Conservation (phyloP, 37 sponge, comb jelly and placozoan genomes). For the Geodia barretti region DNA sequence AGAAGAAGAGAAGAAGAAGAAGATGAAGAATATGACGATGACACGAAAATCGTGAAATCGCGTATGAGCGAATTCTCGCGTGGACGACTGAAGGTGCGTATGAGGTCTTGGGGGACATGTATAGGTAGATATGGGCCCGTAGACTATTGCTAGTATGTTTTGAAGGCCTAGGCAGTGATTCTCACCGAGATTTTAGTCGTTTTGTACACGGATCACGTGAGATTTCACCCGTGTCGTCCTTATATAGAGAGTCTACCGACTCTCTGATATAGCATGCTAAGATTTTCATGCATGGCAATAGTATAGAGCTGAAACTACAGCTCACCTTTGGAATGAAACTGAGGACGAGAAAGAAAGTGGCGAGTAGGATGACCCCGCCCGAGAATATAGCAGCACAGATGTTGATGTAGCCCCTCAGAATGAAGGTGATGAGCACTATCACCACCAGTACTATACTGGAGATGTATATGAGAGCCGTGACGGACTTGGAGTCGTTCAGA, state of each 20-base stretch:
- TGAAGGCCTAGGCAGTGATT: too few species aligned
- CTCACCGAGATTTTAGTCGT: background rate
- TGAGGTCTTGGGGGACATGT: too few species aligned
- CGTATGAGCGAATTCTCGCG: too few species aligned
- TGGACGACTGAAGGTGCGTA: too few species aligned
- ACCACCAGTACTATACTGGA: slow-evolving; percentile 17
- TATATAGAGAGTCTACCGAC: background rate
- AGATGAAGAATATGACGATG: too few species aligned
- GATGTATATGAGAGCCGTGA: slow-evolving; percentile 43
- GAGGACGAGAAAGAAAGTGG: slow-evolving; percentile 22
- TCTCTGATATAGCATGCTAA: too few species aligned
- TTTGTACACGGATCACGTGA: background rate
- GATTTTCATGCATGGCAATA: too few species aligned
- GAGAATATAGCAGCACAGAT: background rate
- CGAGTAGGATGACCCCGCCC: slow-evolving; percentile 9
- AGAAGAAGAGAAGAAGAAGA: too few species aligned
- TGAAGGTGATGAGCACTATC: slow-evolving; percentile 1
- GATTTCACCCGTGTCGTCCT: background rate
- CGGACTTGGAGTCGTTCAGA: slow-evolving; percentile 49
- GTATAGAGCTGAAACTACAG: background rate
- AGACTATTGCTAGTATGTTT: too few species aligned
- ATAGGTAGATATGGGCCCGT: too few species aligned
- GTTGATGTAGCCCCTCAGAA: slow-evolving; percentile 11
- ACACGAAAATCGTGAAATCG: too few species aligned
- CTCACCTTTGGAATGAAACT: slow-evolving; percentile 40